Evolutionary conservation across 2,888 invertebrate genomes (phyloP), one percentile per base, ranked within the genome.

Genomic region (Tetheella fluctuosa): DNA sequence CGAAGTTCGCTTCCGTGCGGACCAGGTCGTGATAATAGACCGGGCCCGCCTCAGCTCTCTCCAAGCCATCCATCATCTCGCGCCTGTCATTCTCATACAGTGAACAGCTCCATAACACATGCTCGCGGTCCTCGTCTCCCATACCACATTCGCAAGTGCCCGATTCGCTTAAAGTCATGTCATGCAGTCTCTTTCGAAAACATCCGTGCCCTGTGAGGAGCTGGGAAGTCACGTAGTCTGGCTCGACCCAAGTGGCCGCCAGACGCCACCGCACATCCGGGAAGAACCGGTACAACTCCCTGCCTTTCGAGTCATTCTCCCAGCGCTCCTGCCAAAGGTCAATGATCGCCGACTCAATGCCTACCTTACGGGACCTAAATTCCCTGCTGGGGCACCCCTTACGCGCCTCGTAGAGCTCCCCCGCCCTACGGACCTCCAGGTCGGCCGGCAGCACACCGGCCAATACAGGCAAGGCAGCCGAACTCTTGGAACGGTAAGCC

Each of bases 401-500:
- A 1, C 20, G 48, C 10, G 48, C 20, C 48, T 48, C 48, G 48
- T 10, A 17, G n/a, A n/a, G 4, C 20, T 48, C 48, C 20, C 69
- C 75, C 6, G 68, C 70, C n/a, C 65, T 63, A 2, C 54, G 20
- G 13, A 73, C 73, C 52, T 70, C 70, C 37, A 71, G 64, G 59
- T 73, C 72, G 6, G 67, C 70, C 8, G 76, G 74, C 48, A 76
- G 63, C 12, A 74, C 74, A 0, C 73, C 73, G 0, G 74, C 75
- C 0, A 77, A 61, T 23, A 77, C 76, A 0, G 71, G 68, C 54
- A 77, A 55, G 2, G 74, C 73, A 1, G 65, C 68, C 0, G 71
- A 65, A 54, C 76, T 74, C n/a, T 37, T 23, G 1, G 76, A 61
- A 12, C 74, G 59, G 63, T 75, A 79, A 0, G 76, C 77, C 61